Evolutionary conservation across 1,140 invertebrate genomes (phyloP), one percentile per base, ranked within the genome.

Genomic region (Portunus trituberculatus): DNA sequence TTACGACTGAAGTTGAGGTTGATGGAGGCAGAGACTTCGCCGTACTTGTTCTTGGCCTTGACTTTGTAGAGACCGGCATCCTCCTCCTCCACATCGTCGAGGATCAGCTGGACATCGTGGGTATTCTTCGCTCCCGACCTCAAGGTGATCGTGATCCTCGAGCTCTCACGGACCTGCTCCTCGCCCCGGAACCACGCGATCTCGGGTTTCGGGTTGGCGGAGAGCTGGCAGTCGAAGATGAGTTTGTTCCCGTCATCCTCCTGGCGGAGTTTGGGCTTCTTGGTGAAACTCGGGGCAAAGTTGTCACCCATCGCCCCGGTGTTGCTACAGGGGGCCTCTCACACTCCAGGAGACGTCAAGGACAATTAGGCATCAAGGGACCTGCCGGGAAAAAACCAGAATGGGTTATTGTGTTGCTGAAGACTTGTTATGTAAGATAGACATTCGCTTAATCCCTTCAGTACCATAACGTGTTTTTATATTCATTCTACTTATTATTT

Each of bases 1-100:
- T 99, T 97, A 99, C 99, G 99, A 97, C 99, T 99, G 97, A 99
- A 99, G 98, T 99, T 99, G 97, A 99, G 98, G 97, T 99, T 99
- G 97, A 99, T 99, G 96, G 99, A 99, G 96, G 99, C 99, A 95
- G 99, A 98, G 97, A 99, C 99, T 98, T 99, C 99, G 97, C 99
- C 99, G 97, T 99, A 98, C 97, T 98, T 99, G 97, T 99, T 99
- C 97, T 99, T 99, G 96, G 99, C 99, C 97, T 99, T 99, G 96
- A 99, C 99, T 97, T 99, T 99, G 97, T 99, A 99, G 93, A 99
- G 98, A 96, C 99, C 99, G 96, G 99, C 99, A 97, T 99, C 99
- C 32, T 98, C 98, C 98, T 99, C 99, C 97, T 99, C 98, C 96
- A 99, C 99, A 97, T 99, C 99, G 97, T 99, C 98, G 96, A 99